phyloP scores from a whole-genome alignment of 2,888 invertebrate species.

The Scaptomyza caliginosa region DNA sequence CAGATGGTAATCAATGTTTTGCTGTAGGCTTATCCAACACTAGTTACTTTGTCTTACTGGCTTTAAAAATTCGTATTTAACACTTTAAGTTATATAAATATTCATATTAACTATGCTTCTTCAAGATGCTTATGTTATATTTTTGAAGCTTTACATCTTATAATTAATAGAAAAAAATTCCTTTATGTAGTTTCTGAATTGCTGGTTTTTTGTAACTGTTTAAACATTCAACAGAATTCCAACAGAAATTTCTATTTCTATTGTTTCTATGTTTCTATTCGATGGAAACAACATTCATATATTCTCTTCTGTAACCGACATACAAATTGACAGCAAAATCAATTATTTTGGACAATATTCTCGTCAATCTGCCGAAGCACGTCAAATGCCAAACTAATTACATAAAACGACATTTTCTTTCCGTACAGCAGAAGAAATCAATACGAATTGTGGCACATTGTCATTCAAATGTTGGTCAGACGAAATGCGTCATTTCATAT shows the following conservation, averaged over 20 bases:
- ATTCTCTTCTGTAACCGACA: constrained; percentile 14
- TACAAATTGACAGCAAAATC: constrained; percentile 70
- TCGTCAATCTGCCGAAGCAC: constrained; percentile 10
- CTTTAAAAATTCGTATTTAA: not conserved
- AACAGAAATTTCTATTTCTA: not conserved
- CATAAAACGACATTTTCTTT: constrained; percentile 41
- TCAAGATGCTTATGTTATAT: not conserved
- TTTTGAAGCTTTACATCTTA: too few relatives aligned
- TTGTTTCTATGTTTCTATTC: too few relatives aligned
- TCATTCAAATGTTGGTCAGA: constrained; percentile 56
- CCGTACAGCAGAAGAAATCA: constrained; percentile 8
- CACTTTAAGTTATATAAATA: not conserved
- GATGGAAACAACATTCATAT: not conserved
- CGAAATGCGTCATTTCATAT: constrained; percentile 55
- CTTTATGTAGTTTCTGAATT: too few relatives aligned
- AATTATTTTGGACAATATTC: constrained; percentile 66
- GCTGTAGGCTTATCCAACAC: not conserved
- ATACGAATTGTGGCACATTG: constrained; percentile 44
- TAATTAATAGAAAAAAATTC: too few relatives aligned
- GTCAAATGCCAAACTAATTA: constrained; percentile 64
- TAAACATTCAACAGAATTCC: not conserved
- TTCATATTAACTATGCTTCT: not conserved
- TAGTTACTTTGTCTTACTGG: not conserved
- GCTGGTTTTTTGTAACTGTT: not conserved
- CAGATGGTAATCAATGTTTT: constrained; percentile 3